These are phyloP conservation scores for Macrotrachela quadricornifera DNA, from an alignment of 1,140 invertebrate species.

Conservation along the genomic window DNA sequence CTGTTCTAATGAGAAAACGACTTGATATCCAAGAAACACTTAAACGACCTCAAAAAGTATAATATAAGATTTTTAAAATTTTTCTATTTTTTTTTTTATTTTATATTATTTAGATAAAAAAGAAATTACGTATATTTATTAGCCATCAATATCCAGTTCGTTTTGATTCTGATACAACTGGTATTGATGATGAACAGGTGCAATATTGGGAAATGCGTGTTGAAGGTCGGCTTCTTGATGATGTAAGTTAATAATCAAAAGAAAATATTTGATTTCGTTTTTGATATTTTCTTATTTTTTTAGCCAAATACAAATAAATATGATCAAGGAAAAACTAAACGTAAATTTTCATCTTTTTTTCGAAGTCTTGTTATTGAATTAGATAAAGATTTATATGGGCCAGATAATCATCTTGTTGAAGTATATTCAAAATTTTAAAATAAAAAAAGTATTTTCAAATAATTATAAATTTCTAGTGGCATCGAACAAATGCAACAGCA, in stretches of 20 bases:
- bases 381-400: conserved; percentile 95
- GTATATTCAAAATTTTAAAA: not conserved
- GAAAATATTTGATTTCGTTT: conserved; percentile 9
- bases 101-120: conserved; percentile 31
- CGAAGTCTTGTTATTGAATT: conserved; percentile 96
- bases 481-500: conserved; percentile 84
- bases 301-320: conserved; percentile 17
- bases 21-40: conserved; percentile 94
- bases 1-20: conserved; percentile 88
- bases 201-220: conserved; percentile 87
- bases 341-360: conserved; percentile 98
- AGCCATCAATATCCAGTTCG: too few relatives aligned
- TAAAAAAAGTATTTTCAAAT: too few relatives aligned
- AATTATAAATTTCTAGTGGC: conserved; percentile 42
- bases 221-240: conserved; percentile 82
- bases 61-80: too few relatives aligned
- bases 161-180: not conserved
- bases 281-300: conserved; percentile 12
- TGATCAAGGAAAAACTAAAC: conserved; percentile 24
- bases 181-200: conserved; percentile 49
- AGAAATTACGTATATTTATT: not conserved
- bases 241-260: conserved; percentile 36
- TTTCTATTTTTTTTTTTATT: conserved; percentile 96
- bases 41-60: conserved; percentile 89
- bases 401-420: conserved; percentile 78